Base-by-base conservation (phyloP, 2,888 invertebrate species). In the Schizaphis graminum region DNA sequence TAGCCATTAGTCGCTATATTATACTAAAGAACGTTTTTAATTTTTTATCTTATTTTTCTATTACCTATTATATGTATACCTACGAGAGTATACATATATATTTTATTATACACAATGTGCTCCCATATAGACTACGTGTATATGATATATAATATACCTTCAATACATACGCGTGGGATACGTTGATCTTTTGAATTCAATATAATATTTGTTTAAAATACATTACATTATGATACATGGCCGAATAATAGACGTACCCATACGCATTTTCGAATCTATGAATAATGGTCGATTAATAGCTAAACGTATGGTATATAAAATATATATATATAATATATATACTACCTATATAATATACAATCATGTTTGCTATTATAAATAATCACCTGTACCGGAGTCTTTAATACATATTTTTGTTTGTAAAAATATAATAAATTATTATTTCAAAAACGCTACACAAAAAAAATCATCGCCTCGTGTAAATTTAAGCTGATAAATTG, bases 1-100 rank as follows among this genome's bases (percentile, higher is more conserved):
- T 77, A 35, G 77, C 77, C 77, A 77, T 77, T 77, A 77, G 77
- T 8, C 77, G 77, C 77, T 77, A 77, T 77, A 77, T 77, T 77
- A 77, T 77, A 77, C 21, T 35, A 2, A 21, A 21, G 35, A 35
- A 77, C 77, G 35, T 77, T 77, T 77, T 77, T 35, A 21, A 28
- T 21, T 77, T 77, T 67, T 77, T 35, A 21, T 77, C 77, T 77
- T 21, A 35, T 77, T 77, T 77, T 77, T 77, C 77, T 77, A 77
- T 77, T 35, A 35, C 77, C 35, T 77, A 77, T 77, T 77, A 77
- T 77, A 61, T 77, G 35, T 77, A 61, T 77, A 77, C 77, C 21
- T 77, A 35, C 77, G 35, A 41, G 35, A 41, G 35, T 21, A 77
- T 77, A 77, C 35, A 35, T 1, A 77, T 1, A 77, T 35, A 21